phyloP scores from a whole-genome alignment of 2,113 vertebrate genomes.

The Hippocampus abdominalis region DNA sequence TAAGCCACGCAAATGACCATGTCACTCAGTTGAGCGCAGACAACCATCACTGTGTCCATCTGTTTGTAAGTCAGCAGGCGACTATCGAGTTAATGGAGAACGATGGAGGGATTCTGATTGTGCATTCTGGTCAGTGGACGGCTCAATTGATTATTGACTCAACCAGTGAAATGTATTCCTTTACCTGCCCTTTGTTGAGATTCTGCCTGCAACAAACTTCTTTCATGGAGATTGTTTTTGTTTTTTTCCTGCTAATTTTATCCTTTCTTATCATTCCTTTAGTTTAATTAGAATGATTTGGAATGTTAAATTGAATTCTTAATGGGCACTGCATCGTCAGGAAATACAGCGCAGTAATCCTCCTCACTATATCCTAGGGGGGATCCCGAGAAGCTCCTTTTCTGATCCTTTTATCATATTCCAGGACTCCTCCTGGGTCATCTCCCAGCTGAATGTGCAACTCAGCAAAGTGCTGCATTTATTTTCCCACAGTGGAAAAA shows the following conservation, averaged over 20 bases:
- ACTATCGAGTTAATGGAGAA: background rate
- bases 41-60: background rate
- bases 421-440: conserved; percentile 11
- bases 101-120: background rate
- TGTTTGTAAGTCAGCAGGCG: background rate
- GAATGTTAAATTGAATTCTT: background rate
- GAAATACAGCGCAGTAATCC: background rate
- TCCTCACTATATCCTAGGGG: background rate
- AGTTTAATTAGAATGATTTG: background rate
- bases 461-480: conserved; percentile 6
- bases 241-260: background rate
- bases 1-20: background rate
- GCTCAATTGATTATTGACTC: background rate
- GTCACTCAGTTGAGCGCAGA: background rate
- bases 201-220: background rate
- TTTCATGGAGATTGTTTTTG: conserved; percentile 4
- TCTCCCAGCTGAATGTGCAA: conserved; percentile 12
- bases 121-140: background rate
- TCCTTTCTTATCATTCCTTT: background rate
- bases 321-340: background rate
- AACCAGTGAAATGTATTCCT: background rate
- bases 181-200: background rate
- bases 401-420: conserved; percentile 20
- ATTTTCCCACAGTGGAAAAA: conserved; percentile 1
- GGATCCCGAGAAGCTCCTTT: background rate